A percentile compares a stretch with the other conserved stretches of the same genome.
Conservation (phyloP, 2,113 vertebrate species). For the Heliornis fulica region DNA sequence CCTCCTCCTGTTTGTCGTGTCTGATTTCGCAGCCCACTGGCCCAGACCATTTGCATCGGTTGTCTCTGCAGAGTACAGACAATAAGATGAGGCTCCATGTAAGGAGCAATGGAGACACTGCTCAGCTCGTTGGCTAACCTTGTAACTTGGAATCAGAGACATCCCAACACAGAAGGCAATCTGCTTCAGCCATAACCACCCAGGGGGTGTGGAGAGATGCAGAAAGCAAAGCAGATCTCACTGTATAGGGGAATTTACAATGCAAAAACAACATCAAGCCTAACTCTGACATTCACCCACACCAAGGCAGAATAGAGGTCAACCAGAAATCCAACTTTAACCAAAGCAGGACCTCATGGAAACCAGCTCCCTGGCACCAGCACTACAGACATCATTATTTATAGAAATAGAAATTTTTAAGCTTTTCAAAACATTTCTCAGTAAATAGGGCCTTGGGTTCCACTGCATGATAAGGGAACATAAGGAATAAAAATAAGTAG, state of each 20-base stretch:
- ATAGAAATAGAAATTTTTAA: neutral
- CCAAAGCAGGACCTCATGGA: neutral
- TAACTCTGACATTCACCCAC: neutral
- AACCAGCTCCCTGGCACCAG: neutral
- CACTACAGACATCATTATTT: neutral
- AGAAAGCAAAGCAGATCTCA: neutral
- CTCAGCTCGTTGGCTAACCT: neutral
- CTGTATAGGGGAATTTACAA: neutral
- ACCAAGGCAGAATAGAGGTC: neutral
- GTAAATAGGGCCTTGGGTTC: neutral
- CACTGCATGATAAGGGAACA: neutral
- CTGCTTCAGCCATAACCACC: neutral
- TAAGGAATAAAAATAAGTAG: slow-evolving; percentile 4
- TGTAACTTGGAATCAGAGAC: neutral
- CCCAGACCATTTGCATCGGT: neutral
- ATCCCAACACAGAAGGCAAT: neutral
- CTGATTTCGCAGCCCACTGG: neutral
- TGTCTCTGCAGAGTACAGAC: neutral
- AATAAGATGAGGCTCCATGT: neutral
- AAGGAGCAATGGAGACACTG: neutral
- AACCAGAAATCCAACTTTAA: neutral
- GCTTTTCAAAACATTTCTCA: neutral
- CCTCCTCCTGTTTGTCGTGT: neutral
- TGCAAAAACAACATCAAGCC: neutral
- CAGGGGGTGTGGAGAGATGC: neutral